Conservation (phyloP, 2,113 vertebrate genomes). For the Vidua chalybeata region DNA sequence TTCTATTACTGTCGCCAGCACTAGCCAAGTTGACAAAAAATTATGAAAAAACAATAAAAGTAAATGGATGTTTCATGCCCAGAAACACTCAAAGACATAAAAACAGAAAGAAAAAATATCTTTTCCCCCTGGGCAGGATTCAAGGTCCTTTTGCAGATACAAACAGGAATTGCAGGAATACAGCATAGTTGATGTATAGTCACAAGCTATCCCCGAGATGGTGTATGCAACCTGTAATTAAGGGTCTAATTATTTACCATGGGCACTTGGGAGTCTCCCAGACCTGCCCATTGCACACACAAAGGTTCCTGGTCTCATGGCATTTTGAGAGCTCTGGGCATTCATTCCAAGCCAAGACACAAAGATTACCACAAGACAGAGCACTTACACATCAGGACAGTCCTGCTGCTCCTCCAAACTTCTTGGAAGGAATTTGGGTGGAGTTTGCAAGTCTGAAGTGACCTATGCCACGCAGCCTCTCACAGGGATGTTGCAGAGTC, state of each 20-base stretch:
- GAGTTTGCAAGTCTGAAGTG: not conserved
- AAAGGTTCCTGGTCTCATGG: not conserved
- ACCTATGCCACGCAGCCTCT: not conserved
- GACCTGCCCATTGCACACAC: not conserved
- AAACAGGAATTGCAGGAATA: not conserved
- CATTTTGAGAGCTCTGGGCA: not conserved
- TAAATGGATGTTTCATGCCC: not conserved
- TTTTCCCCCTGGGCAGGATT: not conserved
- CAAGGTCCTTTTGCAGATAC: not conserved
- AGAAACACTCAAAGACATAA: not conserved
- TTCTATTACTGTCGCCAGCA: not conserved
- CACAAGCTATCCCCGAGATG: not conserved
- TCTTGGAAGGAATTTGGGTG: not conserved
- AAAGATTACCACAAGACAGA: not conserved
- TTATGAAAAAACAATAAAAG: not conserved
- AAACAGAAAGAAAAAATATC: not conserved
- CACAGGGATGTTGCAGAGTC: not conserved
- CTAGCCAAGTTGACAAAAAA: not conserved
- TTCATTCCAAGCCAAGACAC: not conserved
- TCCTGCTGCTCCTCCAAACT: not conserved
- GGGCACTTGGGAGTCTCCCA: not conserved
- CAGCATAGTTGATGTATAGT: not conserved
- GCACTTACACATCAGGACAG: not conserved
- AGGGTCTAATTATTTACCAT: not conserved
- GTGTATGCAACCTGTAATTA: not conserved